Base-by-base conservation (phyloP, 2,113 vertebrate genomes). In the Stigmatopora argus region DNA sequence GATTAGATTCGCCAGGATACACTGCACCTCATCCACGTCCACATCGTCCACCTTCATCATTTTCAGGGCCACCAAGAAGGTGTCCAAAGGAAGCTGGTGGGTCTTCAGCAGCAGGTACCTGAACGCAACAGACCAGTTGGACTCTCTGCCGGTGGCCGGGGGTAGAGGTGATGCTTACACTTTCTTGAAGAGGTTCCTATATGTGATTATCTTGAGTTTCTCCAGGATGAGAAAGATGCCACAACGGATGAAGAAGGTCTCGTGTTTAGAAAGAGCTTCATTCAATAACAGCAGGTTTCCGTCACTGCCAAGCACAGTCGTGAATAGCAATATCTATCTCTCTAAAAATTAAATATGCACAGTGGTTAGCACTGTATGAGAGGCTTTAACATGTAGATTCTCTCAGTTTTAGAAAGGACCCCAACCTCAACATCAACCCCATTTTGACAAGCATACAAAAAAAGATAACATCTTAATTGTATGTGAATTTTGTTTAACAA, bases 151-250 rank as follows among this genome's bases (percentile, higher is more conserved):
- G 11, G 35, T n/a, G 4, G 2, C 9, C 26, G 5, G 21, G 23
- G 5, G 26, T 2, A 26, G 51, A 35, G 17, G 17, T 3, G 11
- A n/a, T 8, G 74, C 95, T 94, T 85, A 99, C 97, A 98, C 96
- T 96, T 95, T 98, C 86, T 99, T 98, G 76, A 97, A 98, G 71
- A 99, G 95, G 83, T 97, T 99, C 80, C 97, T 91, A 87, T 94
- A 98, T 0, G 95, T 97, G 90, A 98, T 99, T 77, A 98, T 94
- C 83, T 98, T 98, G 51, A 99, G 89, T 78, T 99, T 99, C 81
- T 99, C 97, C 6, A 99, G 92, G 83, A 99, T 99, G 66, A 99
- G 93, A 85, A 98, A 99, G 81, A 99, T 98, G 10, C 97, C 97
- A 1, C 96, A 98, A 79, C 96, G 95, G 83, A 97, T 98, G 82